Conservation (phyloP, 2,888 invertebrate species). For the Dorcus parallelipipedus region DNA sequence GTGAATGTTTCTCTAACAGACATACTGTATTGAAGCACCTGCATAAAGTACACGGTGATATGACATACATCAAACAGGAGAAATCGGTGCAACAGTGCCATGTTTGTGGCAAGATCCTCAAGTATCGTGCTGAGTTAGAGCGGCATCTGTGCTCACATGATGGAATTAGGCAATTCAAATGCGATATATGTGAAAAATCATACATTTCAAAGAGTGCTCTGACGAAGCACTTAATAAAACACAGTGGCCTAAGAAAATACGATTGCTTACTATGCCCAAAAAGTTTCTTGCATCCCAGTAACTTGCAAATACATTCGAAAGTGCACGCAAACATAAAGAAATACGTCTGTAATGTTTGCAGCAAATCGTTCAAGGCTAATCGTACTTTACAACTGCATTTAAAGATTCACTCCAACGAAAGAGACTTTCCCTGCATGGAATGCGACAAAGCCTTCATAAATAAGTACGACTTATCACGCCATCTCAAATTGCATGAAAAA, state of each 20-base stretch:
- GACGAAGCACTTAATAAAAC: conserved; percentile 26
- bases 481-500: conserved; percentile 27
- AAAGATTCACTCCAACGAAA: conserved; percentile 28
- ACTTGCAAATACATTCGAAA: conserved; percentile 28
- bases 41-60: not conserved
- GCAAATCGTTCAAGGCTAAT: conserved; percentile 26
- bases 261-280: conserved; percentile 29
- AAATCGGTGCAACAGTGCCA: conserved; percentile 26
- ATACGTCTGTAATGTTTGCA: conserved; percentile 25
- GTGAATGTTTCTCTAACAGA: not conserved
- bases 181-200: conserved; percentile 23
- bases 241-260: conserved; percentile 21
- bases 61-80: not conserved
- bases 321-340: conserved; percentile 24
- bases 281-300: conserved; percentile 27
- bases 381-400: conserved; percentile 25
- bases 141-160: conserved; percentile 25
- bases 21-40: not conserved
- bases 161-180: conserved; percentile 24
- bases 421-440: conserved; percentile 27
- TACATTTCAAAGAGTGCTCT: conserved; percentile 24
- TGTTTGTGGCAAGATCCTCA: conserved; percentile 27
- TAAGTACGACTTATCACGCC: conserved; percentile 26
- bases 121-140: conserved; percentile 21
- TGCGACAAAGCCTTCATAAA: conserved; percentile 31